Percentiles rank a stretch among this genome's conserved stretches.
Conservation (phyloP, 2,797 vertebrate genomes). For the Notoglanidium macrostoma region DNA sequence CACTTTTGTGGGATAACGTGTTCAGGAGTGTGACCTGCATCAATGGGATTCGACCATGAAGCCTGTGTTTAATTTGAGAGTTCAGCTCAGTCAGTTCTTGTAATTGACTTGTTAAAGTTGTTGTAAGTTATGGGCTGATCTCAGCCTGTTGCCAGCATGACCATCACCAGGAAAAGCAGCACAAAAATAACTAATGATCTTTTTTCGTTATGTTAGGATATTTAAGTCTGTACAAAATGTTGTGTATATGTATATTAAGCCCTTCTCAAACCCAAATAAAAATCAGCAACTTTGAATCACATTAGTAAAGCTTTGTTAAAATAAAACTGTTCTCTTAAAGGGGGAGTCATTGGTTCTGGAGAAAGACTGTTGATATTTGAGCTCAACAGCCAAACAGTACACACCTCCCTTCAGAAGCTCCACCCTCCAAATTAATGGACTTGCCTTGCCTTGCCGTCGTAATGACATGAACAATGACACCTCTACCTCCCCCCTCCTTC, state of each 20-base stretch:
- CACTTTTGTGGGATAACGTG: not conserved
- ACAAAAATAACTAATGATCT: not conserved
- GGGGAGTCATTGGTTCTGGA: too few species aligned
- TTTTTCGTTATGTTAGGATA: not conserved
- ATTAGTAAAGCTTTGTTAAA: not conserved
- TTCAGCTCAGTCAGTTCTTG: not conserved
- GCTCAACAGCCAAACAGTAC: too few species aligned
- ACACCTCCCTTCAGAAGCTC: too few species aligned
- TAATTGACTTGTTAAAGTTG: conserved; percentile 2
- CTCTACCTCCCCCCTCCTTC: too few species aligned
- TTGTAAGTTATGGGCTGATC: not conserved
- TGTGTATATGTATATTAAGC: not conserved
- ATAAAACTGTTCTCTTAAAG: not conserved
- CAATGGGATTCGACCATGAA: not conserved
- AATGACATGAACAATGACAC: too few species aligned
- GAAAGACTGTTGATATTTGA: too few species aligned
- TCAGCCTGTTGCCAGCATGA: not conserved
- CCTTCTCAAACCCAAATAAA: not conserved
- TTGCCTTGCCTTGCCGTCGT: too few species aligned
- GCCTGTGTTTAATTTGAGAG: not conserved
- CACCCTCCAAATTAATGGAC: too few species aligned
- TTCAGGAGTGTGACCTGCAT: not conserved
- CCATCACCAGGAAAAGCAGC: not conserved
- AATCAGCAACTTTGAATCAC: not conserved
- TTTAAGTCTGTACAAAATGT: not conserved